These are phyloP conservation scores for Spilarctia lutea DNA, from an alignment of 2,888 invertebrate species.

Conservation along the genomic window DNA sequence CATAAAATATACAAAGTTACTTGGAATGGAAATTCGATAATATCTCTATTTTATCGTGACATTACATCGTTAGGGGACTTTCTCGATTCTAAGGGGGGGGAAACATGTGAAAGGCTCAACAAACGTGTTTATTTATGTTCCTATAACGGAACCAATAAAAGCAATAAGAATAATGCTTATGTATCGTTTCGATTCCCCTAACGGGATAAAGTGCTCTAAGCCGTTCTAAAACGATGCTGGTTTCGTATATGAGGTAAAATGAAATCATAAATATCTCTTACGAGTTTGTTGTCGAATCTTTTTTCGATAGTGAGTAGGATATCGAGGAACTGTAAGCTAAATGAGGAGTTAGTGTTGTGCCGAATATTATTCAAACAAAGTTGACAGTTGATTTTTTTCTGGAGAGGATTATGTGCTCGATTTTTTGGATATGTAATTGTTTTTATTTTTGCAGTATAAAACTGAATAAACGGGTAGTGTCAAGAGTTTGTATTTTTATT, in stretches of 20 bases:
- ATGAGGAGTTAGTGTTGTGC: conserved; percentile 11
- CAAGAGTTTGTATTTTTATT: too few species aligned
- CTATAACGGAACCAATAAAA: conserved; percentile 39
- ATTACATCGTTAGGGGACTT: conserved; percentile 32
- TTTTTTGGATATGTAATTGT: not conserved
- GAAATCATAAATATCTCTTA: conserved; percentile 23
- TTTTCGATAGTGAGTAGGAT: conserved; percentile 1
- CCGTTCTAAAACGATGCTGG: conserved; percentile 23
- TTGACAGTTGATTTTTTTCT: not conserved
- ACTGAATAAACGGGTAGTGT: not conserved
- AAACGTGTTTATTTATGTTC: conserved; percentile 46
- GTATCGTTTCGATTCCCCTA: conserved; percentile 32
- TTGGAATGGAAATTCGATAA: conserved; percentile 27
- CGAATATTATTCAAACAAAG: not conserved
- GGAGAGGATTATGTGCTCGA: not conserved
- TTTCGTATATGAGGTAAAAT: conserved; percentile 20
- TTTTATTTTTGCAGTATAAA: not conserved
- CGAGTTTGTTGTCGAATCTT: not conserved
- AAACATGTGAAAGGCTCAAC: conserved; percentile 37
- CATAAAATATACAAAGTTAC: not conserved
- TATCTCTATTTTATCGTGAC: conserved; percentile 43
- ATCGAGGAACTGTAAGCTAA: conserved; percentile 7
- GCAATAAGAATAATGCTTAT: conserved; percentile 40
- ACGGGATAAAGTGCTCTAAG: conserved; percentile 24
- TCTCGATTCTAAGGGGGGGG: conserved; percentile 20